Base-by-base conservation (phyloP, 2,113 vertebrate genomes). In the Polypterus bichir region DNA sequence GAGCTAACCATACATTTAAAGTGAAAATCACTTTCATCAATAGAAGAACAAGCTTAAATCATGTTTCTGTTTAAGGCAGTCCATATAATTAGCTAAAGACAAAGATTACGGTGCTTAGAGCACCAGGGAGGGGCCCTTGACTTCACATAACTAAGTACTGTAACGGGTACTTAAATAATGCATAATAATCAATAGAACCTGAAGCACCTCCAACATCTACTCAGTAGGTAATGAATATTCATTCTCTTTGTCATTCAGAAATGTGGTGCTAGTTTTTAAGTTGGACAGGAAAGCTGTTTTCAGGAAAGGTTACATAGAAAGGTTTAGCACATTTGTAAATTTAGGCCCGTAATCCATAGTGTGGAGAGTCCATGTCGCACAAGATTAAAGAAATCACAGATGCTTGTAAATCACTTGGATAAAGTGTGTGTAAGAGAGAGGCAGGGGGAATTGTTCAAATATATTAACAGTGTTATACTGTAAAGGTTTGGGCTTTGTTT, bases 151-250 rank as follows among this genome's bases (percentile, higher is more conserved):
- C 82, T 79, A 83, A 81, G 83, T 84, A 27, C 27, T 27, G 27
- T 27, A 83, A 86, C 86, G 85, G 78, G 75, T 79, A 78, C 80
- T 83, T 83, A 79, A 80, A 79, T 74, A 74, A 81, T 71, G 72
- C 74, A 81, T 71, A 76, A 75, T 75, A 77, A 81, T 78, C 75
- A 69, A 81, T 80, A 80, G 67, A 70, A 69, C 70, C 70, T 64
- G 62, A 54, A 61, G 71, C 69, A 73, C 73, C 69, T 73, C 64
- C 48, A 61, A 63, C 62, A 59, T 46, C 70, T 73, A 66, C 64
- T 76, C 63, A 56, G 69, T 62, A 48, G 59, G 46, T 66, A 44
- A 67, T 76, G 74, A 74, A 76, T 76, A 77, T 74, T 74, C 65
- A 76, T 73, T 60, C 72, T 63, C 81, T 71, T 73, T 72, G 77